Evolutionary conservation across 2,113 vertebrate species (phyloP).

Genomic region (Sorex fumeus): DNA sequence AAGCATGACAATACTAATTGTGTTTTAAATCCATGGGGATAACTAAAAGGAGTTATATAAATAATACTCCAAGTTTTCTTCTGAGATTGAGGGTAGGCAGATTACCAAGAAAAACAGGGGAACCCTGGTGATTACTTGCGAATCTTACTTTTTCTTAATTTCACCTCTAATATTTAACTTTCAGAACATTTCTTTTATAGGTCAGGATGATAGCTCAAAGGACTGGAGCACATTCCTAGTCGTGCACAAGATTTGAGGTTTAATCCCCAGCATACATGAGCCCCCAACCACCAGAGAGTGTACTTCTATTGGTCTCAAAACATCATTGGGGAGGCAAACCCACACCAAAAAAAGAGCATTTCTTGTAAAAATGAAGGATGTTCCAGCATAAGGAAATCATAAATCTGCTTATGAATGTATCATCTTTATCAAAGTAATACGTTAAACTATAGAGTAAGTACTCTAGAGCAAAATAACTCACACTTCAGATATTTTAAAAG

Average conservation of each 20-base stretch:
- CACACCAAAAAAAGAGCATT: background rate
- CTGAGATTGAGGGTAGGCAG: constrained; percentile 43
- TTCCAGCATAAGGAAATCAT: constrained; percentile 44
- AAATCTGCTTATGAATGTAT: constrained; percentile 7
- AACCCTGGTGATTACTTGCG: constrained; percentile 51
- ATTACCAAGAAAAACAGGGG: background rate
- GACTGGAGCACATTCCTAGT: too few relatives aligned
- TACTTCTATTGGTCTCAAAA: too few relatives aligned
- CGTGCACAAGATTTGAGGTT: too few relatives aligned
- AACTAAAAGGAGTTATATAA: constrained; percentile 63
- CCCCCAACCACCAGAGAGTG: too few relatives aligned
- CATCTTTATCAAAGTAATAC: constrained; percentile 59
- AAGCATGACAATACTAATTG: constrained; percentile 79
- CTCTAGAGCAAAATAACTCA: background rate
- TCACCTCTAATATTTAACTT: constrained; percentile 50
- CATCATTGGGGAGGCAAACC: too few relatives aligned
- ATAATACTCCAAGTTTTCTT: constrained; percentile 61
- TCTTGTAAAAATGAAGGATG: constrained; percentile 1
- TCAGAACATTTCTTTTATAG: background rate
- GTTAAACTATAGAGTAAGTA: constrained; percentile 33
- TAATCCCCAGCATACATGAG: too few relatives aligned
- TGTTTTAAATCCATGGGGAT: constrained; percentile 74
- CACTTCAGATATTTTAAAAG: constrained; percentile 40
- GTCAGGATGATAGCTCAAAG: too few relatives aligned
- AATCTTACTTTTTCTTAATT: constrained; percentile 42